phyloP scores from a whole-genome alignment of 1,140 invertebrate genomes.

The Coenobita brevimanus region DNA sequence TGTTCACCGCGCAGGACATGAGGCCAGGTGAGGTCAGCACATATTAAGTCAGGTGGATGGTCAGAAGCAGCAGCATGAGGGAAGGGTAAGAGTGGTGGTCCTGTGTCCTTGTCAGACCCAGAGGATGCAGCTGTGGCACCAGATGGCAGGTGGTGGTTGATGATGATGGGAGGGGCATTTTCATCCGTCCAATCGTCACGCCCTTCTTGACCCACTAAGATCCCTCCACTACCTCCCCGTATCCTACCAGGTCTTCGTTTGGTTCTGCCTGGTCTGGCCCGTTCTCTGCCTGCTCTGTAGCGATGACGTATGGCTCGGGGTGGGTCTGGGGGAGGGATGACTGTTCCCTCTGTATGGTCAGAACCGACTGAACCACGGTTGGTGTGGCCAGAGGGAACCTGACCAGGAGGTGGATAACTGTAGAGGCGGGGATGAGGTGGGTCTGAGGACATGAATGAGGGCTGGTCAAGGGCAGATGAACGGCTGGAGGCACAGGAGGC shows the following conservation, averaged over 20 bases:
- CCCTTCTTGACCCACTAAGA: slow-evolving; percentile 4
- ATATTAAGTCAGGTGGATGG: slow-evolving; percentile 17
- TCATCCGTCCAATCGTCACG: slow-evolving; percentile 54
- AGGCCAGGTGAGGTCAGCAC: slow-evolving; percentile 51
- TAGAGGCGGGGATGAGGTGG: slow-evolving; percentile 14
- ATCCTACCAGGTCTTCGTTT: slow-evolving; percentile 32
- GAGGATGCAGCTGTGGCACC: slow-evolving; percentile 33
- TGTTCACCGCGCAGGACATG: slow-evolving; percentile 37
- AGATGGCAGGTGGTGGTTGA: slow-evolving; percentile 42
- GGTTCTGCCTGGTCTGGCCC: slow-evolving; percentile 28
- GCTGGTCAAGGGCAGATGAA: slow-evolving; percentile 39
- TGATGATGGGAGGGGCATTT: slow-evolving; percentile 50
- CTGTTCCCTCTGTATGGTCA: slow-evolving; percentile 37
- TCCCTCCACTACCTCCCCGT: slow-evolving; percentile 20
- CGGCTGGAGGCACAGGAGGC: slow-evolving; percentile 45
- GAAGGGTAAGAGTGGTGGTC: slow-evolving; percentile 31
- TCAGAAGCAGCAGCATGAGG: slow-evolving; percentile 24
- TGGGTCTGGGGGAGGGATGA: neutral
- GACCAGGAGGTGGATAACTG: slow-evolving; percentile 19
- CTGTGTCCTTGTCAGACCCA: slow-evolving; percentile 44
- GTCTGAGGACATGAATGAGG: slow-evolving; percentile 8
- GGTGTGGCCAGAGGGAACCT: neutral
- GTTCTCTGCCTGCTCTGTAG: slow-evolving; percentile 27
- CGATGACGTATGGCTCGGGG: slow-evolving; percentile 7
- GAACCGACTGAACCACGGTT: slow-evolving; percentile 36